These are phyloP conservation scores for Amiota minor DNA, from an alignment of 2,888 invertebrate species.

Conservation along the genomic window DNA sequence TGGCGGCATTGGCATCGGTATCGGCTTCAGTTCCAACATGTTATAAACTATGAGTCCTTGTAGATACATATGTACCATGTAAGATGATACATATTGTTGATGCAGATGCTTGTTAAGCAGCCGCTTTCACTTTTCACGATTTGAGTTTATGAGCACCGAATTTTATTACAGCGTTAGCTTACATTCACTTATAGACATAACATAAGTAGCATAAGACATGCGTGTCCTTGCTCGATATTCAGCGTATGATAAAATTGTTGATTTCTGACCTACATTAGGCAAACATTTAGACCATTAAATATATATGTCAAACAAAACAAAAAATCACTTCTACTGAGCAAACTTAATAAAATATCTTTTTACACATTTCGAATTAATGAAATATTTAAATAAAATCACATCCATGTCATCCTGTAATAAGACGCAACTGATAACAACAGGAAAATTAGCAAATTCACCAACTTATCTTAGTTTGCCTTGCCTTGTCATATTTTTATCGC, in stretches of 20 bases:
- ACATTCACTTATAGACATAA: no score
- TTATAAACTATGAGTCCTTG: not conserved
- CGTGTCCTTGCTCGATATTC: conserved; percentile 9
- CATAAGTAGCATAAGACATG: no score
- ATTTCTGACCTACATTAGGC: not conserved
- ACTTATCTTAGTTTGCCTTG: no score
- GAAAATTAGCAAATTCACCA: no score
- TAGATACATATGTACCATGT: not conserved
- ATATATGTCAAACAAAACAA: no score
- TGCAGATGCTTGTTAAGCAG: not conserved
- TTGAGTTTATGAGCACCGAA: conserved; percentile 22
- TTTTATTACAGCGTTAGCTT: conserved; percentile 22
- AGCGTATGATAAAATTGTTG: not conserved
- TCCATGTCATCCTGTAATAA: no score
- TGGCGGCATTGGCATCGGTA: not conserved
- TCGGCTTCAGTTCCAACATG: conserved; percentile 14
- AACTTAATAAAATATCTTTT: no score
- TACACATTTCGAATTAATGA: no score
- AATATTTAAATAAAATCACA: no score
- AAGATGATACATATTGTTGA: not conserved
- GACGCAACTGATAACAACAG: no score
- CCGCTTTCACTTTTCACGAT: not conserved
- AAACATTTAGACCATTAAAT: not conserved
- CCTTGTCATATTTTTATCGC: no score
- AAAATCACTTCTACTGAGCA: no score